Percentiles rank a stretch among this genome's conserved stretches.
Conservation (phyloP, 1,140 invertebrate genomes). For the Dendrolimus kikuchii region DNA sequence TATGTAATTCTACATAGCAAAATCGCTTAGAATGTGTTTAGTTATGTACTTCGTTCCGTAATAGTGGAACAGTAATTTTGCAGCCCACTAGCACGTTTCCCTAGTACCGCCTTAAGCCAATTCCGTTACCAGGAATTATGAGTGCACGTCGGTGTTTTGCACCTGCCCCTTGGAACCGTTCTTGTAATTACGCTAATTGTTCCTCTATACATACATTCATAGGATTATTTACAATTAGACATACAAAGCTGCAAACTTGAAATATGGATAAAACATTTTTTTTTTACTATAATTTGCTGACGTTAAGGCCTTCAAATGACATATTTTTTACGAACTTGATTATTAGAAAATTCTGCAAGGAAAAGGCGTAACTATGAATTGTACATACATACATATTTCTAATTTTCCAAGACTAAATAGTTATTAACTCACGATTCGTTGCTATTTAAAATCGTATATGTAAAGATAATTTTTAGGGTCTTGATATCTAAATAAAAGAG, state of each 20-base stretch:
- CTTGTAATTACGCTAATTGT: conserved; percentile 61
- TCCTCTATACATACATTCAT: conserved; percentile 18
- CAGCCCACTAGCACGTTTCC: conserved; percentile 58
- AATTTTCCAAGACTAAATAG: too few species aligned
- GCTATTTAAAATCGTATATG: too few species aligned
- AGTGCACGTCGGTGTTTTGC: conserved; percentile 46
- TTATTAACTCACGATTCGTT: too few species aligned
- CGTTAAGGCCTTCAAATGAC: too few species aligned
- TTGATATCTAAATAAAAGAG: too few species aligned
- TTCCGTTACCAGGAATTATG: conserved; percentile 67
- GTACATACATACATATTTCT: too few species aligned
- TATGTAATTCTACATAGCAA: conserved; percentile 48
- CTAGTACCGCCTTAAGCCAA: conserved; percentile 56
- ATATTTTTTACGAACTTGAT: too few species aligned
- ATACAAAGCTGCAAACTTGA: background rate
- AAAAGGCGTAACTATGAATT: too few species aligned
- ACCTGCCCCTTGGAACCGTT: conserved; percentile 62
- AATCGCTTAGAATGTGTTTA: conserved; percentile 52
- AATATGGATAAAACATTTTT: background rate
- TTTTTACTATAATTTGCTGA: too few species aligned
- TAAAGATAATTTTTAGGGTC: too few species aligned
- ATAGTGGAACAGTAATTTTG: conserved; percentile 58
- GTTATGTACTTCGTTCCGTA: conserved; percentile 59
- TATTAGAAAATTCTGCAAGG: too few species aligned
- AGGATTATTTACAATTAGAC: conserved; percentile 9